Base-by-base conservation (phyloP, 1,140 invertebrate species). In the Antheraea pernyi region DNA sequence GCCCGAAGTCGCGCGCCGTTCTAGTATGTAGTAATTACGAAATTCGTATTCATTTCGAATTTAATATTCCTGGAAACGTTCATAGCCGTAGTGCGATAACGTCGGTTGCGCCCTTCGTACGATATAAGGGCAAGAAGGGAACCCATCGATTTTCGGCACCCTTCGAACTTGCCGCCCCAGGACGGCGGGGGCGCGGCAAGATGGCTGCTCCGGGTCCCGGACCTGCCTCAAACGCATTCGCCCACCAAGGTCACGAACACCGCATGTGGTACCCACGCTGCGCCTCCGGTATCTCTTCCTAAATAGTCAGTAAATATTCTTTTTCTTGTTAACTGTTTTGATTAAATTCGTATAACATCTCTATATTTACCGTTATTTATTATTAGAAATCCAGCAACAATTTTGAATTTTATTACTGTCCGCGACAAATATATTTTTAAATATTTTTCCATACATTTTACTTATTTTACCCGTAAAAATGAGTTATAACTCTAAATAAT, bases 101-200 rank as follows among this genome's bases (percentile, higher is more conserved):
- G 46, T 65, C 68, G 74, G 72, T 73, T 75, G 77, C 82, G 83
- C 86, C 85, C 86, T 86, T 83, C 76, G n/a, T n/a, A 39, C 77
- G 76, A 81, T 81, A 73, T 78, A 80, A 78, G 78, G 81, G 83
- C 80, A 83, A 77, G 73, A 75, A 84, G 83, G 89, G 83, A 83
- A 74, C 75, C 77, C 83, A 91, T 91, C 88, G 89, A 91, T 91
- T 91, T 91, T 90, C 73, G 86, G 81, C 83, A 87, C 85, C 89
- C 89, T 85, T 81, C 75, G 75, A 68, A 74, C 66, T 77, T 30
- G 46, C 42, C 18, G 66, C 60, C 60, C 70, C 64, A 59, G 76
- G 72, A 63, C 63, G 71, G 78, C 82, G 82, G 81, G 82, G 84
- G 83, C 78, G 82, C 77, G 80, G 70, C 79, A 89, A 91, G 82